Evolutionary conservation across 2,888 invertebrate genomes (phyloP), one percentile per base, ranked within the genome.

Genomic region (Loripinus fragilis): DNA sequence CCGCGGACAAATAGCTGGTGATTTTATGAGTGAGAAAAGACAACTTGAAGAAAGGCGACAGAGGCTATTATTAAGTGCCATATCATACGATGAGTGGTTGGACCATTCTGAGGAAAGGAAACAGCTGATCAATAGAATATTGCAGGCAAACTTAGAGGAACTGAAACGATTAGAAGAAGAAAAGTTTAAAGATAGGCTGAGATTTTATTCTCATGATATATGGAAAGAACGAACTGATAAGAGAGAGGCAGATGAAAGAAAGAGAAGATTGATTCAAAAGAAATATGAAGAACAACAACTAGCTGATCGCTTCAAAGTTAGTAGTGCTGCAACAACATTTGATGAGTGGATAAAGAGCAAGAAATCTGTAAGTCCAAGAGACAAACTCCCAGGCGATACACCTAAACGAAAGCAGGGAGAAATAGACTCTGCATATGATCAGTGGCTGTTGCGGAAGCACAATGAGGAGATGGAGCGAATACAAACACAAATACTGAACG

Each of bases 1-100:
- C n/a, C 66, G 80, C 15, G 48, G 75, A 15, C 83, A 78, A 71
- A 82, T 78, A 2, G 71, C 81, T 35, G 73, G 82, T 41, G 86
- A 86, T 66, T 80, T 86, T 38, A 81, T 79, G 73, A 33, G 74
- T 25, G 85, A 86, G 8, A 89, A 83, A 60, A 78, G 74, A 68
- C 71, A 71, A 25, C 48, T 89, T n/a, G 89, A 88, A 71, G 87
- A 88, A 71, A 88, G 86, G 55, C 72, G 89, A 38, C 87, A 90
- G 52, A 80, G 86, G 50, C 75, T 90, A 33, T 66, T 90, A 33
- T 79, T 89, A 69, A 85, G 72, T 38, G 89, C 89, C 23, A 85
- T 89, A 64, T 85, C 89, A 8, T 89, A 87, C 67, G 87, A 90
- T 20, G 89, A 90, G 69, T 90, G 90, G 90, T 83, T 89, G 85